These are phyloP conservation scores for Cryptocephalus moraei DNA, from an alignment of 2,888 invertebrate species.

Conservation along the genomic window DNA sequence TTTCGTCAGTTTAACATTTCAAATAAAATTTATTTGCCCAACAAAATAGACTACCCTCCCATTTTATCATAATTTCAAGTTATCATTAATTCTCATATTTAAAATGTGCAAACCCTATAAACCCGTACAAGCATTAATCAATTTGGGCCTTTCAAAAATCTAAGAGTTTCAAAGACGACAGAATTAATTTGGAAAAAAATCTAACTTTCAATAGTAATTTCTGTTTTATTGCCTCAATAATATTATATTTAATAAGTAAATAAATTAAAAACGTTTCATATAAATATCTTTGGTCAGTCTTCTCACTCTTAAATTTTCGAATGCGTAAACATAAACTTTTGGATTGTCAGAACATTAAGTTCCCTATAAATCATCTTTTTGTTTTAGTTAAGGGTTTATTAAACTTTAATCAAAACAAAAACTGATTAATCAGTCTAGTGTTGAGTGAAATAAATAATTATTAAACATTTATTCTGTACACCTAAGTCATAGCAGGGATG, in stretches of 20 bases:
- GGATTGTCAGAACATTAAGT: neutral
- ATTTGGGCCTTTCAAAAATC: slow-evolving; percentile 17
- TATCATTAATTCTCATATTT: neutral
- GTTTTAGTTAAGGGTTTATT: too few relatives aligned
- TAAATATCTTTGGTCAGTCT: slow-evolving; percentile 15
- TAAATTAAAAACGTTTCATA: slow-evolving; percentile 2
- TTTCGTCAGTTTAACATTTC: too few relatives aligned
- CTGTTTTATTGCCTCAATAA: too few relatives aligned
- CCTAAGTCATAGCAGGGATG: slow-evolving; percentile 7
- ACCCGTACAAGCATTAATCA: slow-evolving; percentile 2
- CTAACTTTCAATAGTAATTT: neutral
- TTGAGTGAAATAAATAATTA: slow-evolving; percentile 1
- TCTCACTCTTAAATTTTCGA: slow-evolving; percentile 20
- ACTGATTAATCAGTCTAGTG: too few relatives aligned
- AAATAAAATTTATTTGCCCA: too few relatives aligned
- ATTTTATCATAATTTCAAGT: neutral
- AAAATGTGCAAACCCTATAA: slow-evolving; percentile 7
- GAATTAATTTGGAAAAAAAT: neutral
- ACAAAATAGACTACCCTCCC: too few relatives aligned
- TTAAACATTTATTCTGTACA: slow-evolving; percentile 20
- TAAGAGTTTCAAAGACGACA: slow-evolving; percentile 11
- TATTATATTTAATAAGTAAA: too few relatives aligned
- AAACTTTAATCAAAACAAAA: too few relatives aligned
- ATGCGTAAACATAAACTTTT: slow-evolving; percentile 4
- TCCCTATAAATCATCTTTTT: too few relatives aligned